Evolutionary conservation across 2,888 invertebrate species (phyloP), one percentile per base, ranked within the genome.

Genomic region (Mimachlamys varia): DNA sequence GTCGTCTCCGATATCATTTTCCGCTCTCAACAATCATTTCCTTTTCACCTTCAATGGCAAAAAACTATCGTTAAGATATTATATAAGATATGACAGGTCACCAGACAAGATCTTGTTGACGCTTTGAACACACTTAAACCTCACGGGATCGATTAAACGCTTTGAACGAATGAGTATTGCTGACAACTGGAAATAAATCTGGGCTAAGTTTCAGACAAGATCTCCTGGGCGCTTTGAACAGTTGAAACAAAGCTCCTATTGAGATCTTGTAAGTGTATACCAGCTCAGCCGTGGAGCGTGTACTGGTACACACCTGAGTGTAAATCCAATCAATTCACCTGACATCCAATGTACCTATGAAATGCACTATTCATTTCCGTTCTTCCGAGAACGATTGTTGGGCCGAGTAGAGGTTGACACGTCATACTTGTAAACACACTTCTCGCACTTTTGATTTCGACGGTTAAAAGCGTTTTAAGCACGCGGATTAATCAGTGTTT

Each of bases 101-200:
- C 76, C 27, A 76, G 76, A 76, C 76, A 76, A 33, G 76, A 76
- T 76, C 76, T 76, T 76, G 5, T 76, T 27, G 33, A 76, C 33
- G 76, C 76, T 33, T 76, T 76, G 76, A 76, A 76, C 33, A 76
- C 76, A 76, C 62, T 19, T 17, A 62, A 62, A 62, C 62, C 62
- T 62, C 62, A n/a, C 2, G n/a, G 22, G n/a, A 62, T 62, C 62
- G 62, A 62, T 62, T 62, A 62, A 62, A 62, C 22, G 62, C n/a
- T 62, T 62, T 62, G 62, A 62, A 62, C 62, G 62, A 62, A 62
- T n/a, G 62, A 76, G 76, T 76, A 76, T 12, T 76, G 76, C 76
- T 76, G 76, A 76, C 76, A 76, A 27, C 76, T 33, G 76, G 53
- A 76, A 76, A 15, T 33, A 76, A 76, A 33, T 33, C 33, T 12